Evolutionary conservation across 2,888 invertebrate genomes (phyloP).

Genomic region (Ceriagrion tenellum): DNA sequence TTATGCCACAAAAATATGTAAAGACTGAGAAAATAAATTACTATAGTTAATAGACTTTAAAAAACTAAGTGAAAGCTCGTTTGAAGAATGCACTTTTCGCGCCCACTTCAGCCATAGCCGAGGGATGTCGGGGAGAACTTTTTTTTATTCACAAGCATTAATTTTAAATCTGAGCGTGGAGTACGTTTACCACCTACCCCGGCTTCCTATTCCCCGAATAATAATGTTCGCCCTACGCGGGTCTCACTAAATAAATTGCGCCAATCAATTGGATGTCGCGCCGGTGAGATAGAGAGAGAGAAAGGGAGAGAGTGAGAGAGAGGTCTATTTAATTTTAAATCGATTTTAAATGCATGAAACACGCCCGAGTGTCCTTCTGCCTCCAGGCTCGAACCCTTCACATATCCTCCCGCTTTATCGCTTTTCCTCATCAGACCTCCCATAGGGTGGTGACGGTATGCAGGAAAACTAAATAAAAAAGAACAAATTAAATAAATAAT

Average conservation of each 20-base stretch:
- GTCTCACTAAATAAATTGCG: constrained; percentile 51
- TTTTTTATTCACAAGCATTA: background rate
- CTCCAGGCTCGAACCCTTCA: background rate
- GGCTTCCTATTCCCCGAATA: constrained; percentile 39
- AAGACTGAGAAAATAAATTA: too few species aligned
- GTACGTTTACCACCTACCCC: background rate
- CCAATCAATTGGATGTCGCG: constrained; percentile 49
- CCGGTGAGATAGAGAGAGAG: background rate
- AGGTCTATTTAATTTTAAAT: constrained; percentile 57
- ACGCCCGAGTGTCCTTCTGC: background rate
- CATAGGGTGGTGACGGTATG: background rate
- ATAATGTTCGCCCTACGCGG: background rate
- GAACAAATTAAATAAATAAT: constrained; percentile 43
- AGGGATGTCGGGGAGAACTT: background rate
- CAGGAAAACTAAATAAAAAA: background rate
- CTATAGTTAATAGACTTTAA: background rate
- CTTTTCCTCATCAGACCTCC: background rate
- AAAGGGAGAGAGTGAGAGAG: too few species aligned
- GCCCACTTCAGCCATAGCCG: background rate
- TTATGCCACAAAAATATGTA: too few species aligned
- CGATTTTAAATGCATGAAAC: constrained; percentile 46
- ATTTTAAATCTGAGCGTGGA: constrained; percentile 3
- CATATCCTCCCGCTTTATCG: background rate
- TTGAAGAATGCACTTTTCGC: background rate
- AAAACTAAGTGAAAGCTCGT: background rate